These are phyloP conservation scores for Archaeoteleia sp. DNA, from an alignment of 2,888 invertebrate genomes.

Conservation along the genomic window DNA sequence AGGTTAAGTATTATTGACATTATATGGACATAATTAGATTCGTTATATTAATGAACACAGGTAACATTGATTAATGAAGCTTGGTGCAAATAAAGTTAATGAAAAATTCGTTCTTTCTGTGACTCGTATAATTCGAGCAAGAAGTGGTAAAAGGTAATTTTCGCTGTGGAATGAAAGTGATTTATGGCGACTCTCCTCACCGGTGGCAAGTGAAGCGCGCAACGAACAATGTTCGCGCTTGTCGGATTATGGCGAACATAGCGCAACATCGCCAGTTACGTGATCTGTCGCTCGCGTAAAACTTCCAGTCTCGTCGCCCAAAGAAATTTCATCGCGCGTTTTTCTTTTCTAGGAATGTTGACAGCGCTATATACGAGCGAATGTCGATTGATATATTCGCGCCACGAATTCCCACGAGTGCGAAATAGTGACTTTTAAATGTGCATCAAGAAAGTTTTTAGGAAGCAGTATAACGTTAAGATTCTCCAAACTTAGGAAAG, in stretches of 20 bases:
- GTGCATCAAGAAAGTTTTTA: not conserved
- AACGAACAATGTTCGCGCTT: constrained; percentile 22
- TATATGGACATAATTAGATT: no score
- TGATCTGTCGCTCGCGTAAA: constrained; percentile 10
- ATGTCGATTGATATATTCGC: constrained; percentile 35
- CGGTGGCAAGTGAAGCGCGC: constrained; percentile 3
- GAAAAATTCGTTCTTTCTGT: no score
- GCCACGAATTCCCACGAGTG: constrained; percentile 20
- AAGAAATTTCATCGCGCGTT: constrained; percentile 38
- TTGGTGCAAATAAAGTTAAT: no score
- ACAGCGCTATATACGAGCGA: constrained; percentile 19
- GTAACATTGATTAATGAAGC: no score
- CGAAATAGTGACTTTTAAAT: constrained; percentile 17
- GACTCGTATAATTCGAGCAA: no score
- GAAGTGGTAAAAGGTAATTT: no score
- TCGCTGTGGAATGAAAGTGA: no score
- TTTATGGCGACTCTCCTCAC: not conserved
- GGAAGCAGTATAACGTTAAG: no score
- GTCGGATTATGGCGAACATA: constrained; percentile 32
- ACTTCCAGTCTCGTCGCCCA: constrained; percentile 5
- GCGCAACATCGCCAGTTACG: constrained; percentile 33
- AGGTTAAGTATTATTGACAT: no score
- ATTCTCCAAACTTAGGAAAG: no score
- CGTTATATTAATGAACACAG: no score
- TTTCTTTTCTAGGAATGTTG: constrained; percentile 39